Conservation (phyloP, 2,113 vertebrate genomes). For the Corapipo altera region DNA sequence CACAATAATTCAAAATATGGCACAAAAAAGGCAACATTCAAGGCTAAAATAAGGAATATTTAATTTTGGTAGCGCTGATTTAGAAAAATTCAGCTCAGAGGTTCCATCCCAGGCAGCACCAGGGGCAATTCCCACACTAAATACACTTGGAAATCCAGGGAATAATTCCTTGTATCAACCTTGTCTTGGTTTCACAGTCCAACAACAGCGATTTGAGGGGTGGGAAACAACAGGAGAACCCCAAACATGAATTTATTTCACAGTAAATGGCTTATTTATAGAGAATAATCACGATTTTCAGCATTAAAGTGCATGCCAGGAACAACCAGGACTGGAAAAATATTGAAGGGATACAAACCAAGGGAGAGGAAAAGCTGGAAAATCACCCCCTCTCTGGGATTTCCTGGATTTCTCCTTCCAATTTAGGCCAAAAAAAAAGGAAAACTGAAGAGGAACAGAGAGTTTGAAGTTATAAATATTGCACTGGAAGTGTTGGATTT, state of each 20-base stretch:
- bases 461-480: not conserved
- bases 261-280: not conserved
- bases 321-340: not conserved
- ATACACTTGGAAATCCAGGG: not conserved
- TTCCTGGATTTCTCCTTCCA: not conserved
- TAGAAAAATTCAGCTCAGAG: not conserved
- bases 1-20: not conserved
- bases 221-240: not conserved
- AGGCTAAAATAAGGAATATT: not conserved
- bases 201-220: not conserved
- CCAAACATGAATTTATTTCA: not conserved
- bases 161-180: not conserved
- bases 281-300: not conserved
- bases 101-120: not conserved
- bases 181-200: not conserved
- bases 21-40: not conserved
- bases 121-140: not conserved
- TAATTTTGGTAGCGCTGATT: too few relatives aligned
- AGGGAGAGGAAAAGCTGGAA: not conserved
- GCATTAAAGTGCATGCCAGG: constrained; percentile 18
- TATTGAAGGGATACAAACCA: not conserved
- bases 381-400: rapidly evolving
- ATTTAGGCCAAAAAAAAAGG: not conserved
- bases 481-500: not conserved
- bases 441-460: not conserved